Base-by-base conservation (phyloP, 2,888 invertebrate species). In the Coenonympha arcania region DNA sequence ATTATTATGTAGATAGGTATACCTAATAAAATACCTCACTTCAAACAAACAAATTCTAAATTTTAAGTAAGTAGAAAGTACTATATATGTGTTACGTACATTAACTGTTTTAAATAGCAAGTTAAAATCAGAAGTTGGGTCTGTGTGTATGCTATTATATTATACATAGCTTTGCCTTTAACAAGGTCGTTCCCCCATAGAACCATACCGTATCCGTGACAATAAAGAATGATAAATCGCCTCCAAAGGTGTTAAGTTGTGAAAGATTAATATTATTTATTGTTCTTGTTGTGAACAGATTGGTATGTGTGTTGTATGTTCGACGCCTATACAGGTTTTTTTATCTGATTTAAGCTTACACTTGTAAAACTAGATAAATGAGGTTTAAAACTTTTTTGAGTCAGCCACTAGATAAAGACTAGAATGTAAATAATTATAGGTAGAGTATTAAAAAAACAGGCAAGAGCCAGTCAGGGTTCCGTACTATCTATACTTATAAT, bases 181-280 rank as follows among this genome's bases (percentile, higher is more conserved):
- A 11, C 48, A 48, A 46, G 40, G 33, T 24, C 41, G 13, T 11
- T 8, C 24, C 22, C 18, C 47, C 31, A 30, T 22, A 33, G 40
- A 47, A 20, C 43, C 20, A 8, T 40, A 39, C 31, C 22, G 4
- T 47, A 31, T 40, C 47, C 40, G 40, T 40, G 40, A 40, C 31
- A 16, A 47, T 39, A 28, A 24, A 26, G 34, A 31, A 43, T 43
- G 43, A 43, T 43, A 43, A 43, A 43, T 43, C 8, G 43, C 20
- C 43, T 43, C 13, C 22, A 30, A 9, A 31, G 33, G 20, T 22
- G 43, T 43, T 43, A 43, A 43, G 31, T 33, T 33, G 30, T 31
- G 43, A 20, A 20, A 33, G 31, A 43, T 43, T 42, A 31, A 31
- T 18, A 43, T 43, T 42, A 19, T 31, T 43, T 20, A 20, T 37